A percentile compares a stretch with the other conserved stretches of the same genome.
These are phyloP conservation scores for Heterocephalus glaber DNA, from an alignment of 2,113 vertebrate genomes.

Conservation along the genomic window DNA sequence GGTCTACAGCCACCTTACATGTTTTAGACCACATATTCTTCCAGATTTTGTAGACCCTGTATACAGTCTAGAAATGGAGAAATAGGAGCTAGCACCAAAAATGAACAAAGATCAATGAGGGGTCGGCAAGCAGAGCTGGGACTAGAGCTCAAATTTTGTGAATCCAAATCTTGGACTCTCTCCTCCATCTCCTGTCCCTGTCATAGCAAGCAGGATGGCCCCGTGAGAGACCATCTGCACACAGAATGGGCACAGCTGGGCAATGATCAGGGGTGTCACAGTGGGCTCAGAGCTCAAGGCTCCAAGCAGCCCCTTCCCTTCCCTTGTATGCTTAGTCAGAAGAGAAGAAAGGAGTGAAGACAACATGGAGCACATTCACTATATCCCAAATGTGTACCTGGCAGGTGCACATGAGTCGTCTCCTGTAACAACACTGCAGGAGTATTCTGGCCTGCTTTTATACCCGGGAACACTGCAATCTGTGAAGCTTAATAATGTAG, in stretches of 20 bases:
- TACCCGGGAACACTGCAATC: neutral
- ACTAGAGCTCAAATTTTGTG: neutral
- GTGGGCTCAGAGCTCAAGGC: neutral
- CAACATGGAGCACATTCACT: neutral
- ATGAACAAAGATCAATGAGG: neutral
- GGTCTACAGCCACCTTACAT: neutral
- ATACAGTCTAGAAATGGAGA: neutral
- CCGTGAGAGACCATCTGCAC: neutral
- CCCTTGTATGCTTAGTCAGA: neutral
- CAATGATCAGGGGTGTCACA: neutral
- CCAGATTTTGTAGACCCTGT: neutral
- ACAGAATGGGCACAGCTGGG: neutral
- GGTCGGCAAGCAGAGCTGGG: neutral
- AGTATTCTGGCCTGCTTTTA: neutral
- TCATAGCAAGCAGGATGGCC: neutral
- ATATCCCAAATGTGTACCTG: neutral
- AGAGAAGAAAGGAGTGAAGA: neutral
- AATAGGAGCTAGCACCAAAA: neutral
- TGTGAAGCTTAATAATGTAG: neutral
- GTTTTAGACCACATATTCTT: neutral
- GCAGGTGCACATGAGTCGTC: neutral
- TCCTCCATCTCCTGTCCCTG: neutral
- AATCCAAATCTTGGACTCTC: neutral
- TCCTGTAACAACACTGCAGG: neutral
- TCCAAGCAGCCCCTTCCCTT: neutral